These are phyloP conservation scores for Arvicola amphibius DNA, from an alignment of 2,797 vertebrate genomes.

Conservation along the genomic window DNA sequence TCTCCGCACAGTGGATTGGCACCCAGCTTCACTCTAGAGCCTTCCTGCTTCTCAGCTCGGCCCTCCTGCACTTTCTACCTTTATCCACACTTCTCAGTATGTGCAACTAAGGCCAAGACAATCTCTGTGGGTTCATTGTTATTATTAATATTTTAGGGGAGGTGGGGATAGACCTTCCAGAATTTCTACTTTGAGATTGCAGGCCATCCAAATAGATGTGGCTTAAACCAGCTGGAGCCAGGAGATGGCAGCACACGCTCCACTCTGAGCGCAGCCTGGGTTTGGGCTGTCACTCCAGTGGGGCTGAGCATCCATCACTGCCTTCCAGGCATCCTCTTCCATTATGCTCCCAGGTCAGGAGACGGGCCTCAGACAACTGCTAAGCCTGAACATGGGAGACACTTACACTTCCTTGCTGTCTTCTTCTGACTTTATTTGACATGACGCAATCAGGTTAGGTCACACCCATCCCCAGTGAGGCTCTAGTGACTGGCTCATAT, in stretches of 20 bases:
- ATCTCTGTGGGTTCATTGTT: not conserved
- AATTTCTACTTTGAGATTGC: conserved; percentile 18
- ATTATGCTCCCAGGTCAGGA: conserved; percentile 59
- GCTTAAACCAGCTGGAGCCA: conserved; percentile 61
- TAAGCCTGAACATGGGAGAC: conserved; percentile 65
- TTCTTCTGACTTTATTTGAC: conserved; percentile 46
- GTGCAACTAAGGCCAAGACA: too few relatives aligned
- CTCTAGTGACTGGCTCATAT: conserved; percentile 60
- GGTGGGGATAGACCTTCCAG: not conserved
- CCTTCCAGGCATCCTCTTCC: conserved; percentile 53
- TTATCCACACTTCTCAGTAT: not conserved
- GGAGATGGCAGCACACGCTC: conserved; percentile 83
- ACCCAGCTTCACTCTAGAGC: not conserved
- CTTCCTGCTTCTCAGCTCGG: not conserved
- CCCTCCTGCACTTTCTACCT: not conserved
- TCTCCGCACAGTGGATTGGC: not conserved
- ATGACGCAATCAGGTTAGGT: conserved; percentile 53
- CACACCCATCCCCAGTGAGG: not conserved
- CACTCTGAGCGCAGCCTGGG: not conserved
- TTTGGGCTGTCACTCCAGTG: not conserved
- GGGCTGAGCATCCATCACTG: not conserved
- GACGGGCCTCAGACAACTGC: conserved; percentile 44
- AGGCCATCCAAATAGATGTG: not conserved
- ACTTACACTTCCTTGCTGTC: not conserved
- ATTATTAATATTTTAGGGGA: not conserved